These are phyloP conservation scores for Aphrophora alni DNA, from an alignment of 2,888 invertebrate genomes.

Conservation along the genomic window DNA sequence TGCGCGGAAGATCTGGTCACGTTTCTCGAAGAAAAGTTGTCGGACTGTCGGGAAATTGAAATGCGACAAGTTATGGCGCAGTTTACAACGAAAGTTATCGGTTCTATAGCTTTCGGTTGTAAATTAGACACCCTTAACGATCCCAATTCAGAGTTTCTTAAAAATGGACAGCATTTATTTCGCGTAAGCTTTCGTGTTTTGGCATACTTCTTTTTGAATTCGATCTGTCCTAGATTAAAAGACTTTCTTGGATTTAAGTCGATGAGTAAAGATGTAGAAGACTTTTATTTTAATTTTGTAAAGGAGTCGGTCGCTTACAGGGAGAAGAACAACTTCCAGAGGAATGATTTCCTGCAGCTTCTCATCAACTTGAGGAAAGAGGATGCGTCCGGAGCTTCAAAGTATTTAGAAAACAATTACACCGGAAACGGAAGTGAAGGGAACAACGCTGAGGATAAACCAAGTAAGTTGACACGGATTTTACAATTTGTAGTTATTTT, in stretches of 20 bases:
- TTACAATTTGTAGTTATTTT: too few species aligned
- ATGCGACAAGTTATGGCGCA: neutral
- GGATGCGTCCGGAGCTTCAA: neutral
- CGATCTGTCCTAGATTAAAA: constrained; percentile 29
- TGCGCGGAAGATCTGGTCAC: neutral
- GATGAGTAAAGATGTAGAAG: neutral
- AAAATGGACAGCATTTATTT: constrained; percentile 25
- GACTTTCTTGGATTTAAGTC: constrained; percentile 25
- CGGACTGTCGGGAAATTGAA: neutral
- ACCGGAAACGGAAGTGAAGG: neutral
- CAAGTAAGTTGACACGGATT: neutral
- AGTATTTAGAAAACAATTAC: neutral
- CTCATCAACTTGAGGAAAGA: neutral
- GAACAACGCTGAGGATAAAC: neutral
- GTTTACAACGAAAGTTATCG: neutral
- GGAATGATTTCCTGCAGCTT: neutral
- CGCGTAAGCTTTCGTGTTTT: constrained; percentile 27
- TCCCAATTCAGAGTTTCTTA: neutral
- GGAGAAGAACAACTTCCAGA: neutral
- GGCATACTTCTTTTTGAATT: constrained; percentile 26
- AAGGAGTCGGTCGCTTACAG: neutral
- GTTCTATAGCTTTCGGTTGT: neutral
- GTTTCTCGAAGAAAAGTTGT: neutral
- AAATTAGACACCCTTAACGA: neutral
- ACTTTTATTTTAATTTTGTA: constrained; percentile 28